A percentile compares a stretch with the other conserved stretches of the same genome.
phyloP scores from a whole-genome alignment of 2,113 vertebrate genomes.

The Acrocephalus kingi region DNA sequence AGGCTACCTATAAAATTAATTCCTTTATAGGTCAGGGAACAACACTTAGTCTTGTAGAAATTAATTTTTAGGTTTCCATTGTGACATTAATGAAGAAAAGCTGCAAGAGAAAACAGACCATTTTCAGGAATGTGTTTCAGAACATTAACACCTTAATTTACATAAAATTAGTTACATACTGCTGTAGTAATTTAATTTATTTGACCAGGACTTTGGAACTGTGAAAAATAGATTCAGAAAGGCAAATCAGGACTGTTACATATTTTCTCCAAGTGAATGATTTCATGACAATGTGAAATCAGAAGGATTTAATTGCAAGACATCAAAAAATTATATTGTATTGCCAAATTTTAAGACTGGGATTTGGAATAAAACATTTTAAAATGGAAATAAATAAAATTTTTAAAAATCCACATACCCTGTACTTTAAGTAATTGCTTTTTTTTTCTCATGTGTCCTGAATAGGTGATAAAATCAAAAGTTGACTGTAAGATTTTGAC shows the following conservation, averaged over 20 bases:
- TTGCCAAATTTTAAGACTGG: conserved; percentile 28
- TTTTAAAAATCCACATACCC: neutral
- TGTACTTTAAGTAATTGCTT: conserved; percentile 27
- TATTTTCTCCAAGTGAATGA: conserved; percentile 82
- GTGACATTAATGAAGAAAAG: conserved; percentile 75
- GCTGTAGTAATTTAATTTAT: conserved; percentile 94
- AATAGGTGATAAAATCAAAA: conserved; percentile 48
- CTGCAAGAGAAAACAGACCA: conserved; percentile 84
- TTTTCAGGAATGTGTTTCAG: conserved; percentile 87
- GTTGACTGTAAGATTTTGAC: conserved; percentile 3
- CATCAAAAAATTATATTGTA: neutral
- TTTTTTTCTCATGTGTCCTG: neutral
- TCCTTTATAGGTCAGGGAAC: conserved; percentile 44
- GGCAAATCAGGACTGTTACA: conserved; percentile 75
- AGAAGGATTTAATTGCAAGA: conserved; percentile 74
- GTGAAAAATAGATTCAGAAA: conserved; percentile 85
- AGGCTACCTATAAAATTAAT: conserved; percentile 57
- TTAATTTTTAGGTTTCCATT: conserved; percentile 69
- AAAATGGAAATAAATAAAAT: neutral
- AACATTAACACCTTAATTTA: conserved; percentile 98
- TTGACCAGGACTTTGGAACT: conserved; percentile 85
- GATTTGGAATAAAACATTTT: conserved; percentile 10
- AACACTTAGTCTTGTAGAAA: conserved; percentile 55
- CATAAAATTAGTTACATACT: conserved; percentile 98
- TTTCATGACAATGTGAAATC: conserved; percentile 75